Conservation (phyloP, 2,888 invertebrate genomes). For the Linnaemya vulpina region DNA sequence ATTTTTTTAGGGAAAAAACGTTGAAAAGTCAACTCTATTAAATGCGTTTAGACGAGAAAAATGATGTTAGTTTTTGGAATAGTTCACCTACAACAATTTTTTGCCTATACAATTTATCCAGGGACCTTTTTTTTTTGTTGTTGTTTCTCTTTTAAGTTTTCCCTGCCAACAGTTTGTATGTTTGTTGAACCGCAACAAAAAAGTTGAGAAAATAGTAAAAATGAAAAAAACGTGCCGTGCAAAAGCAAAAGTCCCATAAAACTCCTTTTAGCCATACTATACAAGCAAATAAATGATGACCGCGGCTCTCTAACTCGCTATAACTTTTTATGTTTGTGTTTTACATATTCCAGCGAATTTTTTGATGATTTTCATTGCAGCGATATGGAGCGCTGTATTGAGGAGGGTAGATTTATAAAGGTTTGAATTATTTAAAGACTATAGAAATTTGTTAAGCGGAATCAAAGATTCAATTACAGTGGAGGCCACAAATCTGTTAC, state of each 20-base stretch:
- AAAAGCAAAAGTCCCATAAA: constrained; percentile 66
- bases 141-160: background rate
- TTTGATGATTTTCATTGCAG: constrained; percentile 44
- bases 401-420: background rate
- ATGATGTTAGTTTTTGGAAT: constrained; percentile 65
- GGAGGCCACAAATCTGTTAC: no score
- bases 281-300: constrained; percentile 46
- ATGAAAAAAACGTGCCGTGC: constrained; percentile 60
- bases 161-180: constrained; percentile 43
- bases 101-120: constrained; percentile 18
- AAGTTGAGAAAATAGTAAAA: background rate
- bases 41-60: constrained; percentile 68
- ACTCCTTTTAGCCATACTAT: constrained; percentile 63
- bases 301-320: constrained; percentile 28
- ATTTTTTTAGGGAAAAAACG: background rate
- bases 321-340: constrained; percentile 14
- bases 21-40: constrained; percentile 64
- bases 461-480: no score
- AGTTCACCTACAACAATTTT: constrained; percentile 53
- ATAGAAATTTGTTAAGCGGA: no score
- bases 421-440: background rate
- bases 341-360: constrained; percentile 27
- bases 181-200: constrained; percentile 21
- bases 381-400: constrained; percentile 5
- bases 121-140: background rate